These are phyloP conservation scores for Phyllostomus hastatus DNA, from an alignment of 2,113 vertebrate species.

Conservation along the genomic window DNA sequence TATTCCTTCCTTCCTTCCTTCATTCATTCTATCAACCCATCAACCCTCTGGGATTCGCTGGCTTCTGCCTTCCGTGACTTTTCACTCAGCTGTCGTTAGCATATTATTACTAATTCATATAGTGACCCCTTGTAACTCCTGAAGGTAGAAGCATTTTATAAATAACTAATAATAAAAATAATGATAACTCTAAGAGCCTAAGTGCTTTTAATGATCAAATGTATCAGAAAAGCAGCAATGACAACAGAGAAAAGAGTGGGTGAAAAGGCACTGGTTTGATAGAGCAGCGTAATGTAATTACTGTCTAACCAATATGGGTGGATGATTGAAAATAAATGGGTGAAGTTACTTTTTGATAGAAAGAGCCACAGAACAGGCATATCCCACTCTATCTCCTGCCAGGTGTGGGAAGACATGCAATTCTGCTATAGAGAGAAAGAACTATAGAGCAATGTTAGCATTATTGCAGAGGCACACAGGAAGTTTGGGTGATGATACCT, in stretches of 20 bases:
- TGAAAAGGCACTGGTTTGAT: not conserved
- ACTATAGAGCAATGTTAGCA: not conserved
- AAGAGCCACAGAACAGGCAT: not conserved
- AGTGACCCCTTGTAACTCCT: not conserved
- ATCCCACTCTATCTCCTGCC: no score
- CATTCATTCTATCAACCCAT: not conserved
- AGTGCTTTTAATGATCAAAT: slow-evolving; percentile 22
- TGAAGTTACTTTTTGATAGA: not conserved
- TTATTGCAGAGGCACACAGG: not conserved
- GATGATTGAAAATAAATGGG: not conserved
- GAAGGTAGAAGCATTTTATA: not conserved
- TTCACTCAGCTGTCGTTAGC: not conserved
- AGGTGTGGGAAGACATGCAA: not conserved
- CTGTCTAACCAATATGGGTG: not conserved
- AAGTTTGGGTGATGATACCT: slow-evolving; percentile 17
- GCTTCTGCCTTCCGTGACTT: not conserved
- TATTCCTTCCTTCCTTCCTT: not conserved
- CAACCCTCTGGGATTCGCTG: not conserved
- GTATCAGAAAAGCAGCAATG: slow-evolving; percentile 14
- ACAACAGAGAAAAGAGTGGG: not conserved
- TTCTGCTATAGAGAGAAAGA: not conserved
- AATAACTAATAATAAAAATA: slow-evolving; percentile 24
- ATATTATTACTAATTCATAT: not conserved
- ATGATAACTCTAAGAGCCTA: not conserved
- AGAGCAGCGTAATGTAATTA: not conserved